These are phyloP conservation scores for Podarcis lilfordi DNA, from an alignment of 2,797 vertebrate genomes.

Conservation along the genomic window DNA sequence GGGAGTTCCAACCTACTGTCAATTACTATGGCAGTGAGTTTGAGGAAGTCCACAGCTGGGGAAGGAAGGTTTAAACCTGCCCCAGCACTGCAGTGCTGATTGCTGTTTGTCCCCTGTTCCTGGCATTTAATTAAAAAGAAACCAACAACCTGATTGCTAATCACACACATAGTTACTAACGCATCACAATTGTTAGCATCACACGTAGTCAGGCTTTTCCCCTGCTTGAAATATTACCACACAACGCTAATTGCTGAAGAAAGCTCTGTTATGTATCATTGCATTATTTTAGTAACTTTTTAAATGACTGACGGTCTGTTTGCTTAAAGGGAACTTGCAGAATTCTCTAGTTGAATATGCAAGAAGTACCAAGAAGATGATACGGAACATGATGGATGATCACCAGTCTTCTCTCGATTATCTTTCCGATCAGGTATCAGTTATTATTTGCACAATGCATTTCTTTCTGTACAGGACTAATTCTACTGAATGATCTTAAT, in stretches of 20 bases:
- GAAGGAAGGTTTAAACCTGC: background rate
- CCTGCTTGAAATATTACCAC: background rate
- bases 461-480: slow-evolving; percentile 15
- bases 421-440: slow-evolving; percentile 86
- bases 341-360: slow-evolving; percentile 87
- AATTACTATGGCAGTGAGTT: background rate
- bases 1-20: background rate
- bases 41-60: background rate
- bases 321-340: slow-evolving; percentile 87
- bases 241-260: background rate
- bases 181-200: no score
- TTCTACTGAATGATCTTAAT: background rate
- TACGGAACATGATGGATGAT: slow-evolving; percentile 91
- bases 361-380: slow-evolving; percentile 88
- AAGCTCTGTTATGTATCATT: background rate
- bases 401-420: slow-evolving; percentile 90
- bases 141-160: background rate
- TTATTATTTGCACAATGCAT: background rate
- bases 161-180: background rate
- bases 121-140: background rate
- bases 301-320: slow-evolving; percentile 33
- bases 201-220: no score
- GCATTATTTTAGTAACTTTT: slow-evolving; percentile 2
- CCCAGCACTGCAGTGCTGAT: background rate
- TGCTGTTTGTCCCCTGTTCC: background rate